A percentile compares a stretch with the other conserved stretches of the same genome.
These are phyloP conservation scores for Schmidtea mediterranea DNA, from an alignment of 1,140 invertebrate genomes.

Conservation along the genomic window DNA sequence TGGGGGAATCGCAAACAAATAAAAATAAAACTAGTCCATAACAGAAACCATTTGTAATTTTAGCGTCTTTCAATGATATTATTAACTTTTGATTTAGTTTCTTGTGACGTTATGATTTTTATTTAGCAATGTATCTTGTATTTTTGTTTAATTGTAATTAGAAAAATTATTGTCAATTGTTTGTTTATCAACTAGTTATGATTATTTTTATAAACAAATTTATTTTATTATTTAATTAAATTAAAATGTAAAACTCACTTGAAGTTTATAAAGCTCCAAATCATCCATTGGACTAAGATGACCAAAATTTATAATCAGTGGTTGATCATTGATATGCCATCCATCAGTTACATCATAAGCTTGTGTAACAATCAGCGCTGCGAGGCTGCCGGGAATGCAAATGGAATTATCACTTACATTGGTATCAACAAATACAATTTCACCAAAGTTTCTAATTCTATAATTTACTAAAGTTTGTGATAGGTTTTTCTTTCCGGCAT, in stretches of 20 bases:
- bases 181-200: too few species aligned
- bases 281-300: slow-evolving; percentile 52
- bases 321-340: slow-evolving; percentile 37
- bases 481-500: slow-evolving; percentile 71
- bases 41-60: too few species aligned
- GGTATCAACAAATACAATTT: slow-evolving; percentile 60
- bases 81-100: too few species aligned
- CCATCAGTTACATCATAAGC: slow-evolving; percentile 69
- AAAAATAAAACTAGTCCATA: too few species aligned
- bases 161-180: too few species aligned
- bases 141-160: too few species aligned
- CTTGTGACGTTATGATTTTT: too few species aligned
- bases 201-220: too few species aligned
- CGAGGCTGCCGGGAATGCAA: slow-evolving; percentile 65
- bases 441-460: slow-evolving; percentile 12
- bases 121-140: too few species aligned
- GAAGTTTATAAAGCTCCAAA: slow-evolving; percentile 15
- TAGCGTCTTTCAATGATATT: too few species aligned
- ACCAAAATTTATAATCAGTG: slow-evolving; percentile 74
- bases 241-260: slow-evolving; percentile 23
- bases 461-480: slow-evolving; percentile 58
- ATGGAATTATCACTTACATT: slow-evolving; percentile 70
- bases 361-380: slow-evolving; percentile 58
- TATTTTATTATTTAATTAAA: too few species aligned
- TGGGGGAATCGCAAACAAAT: too few species aligned